Base-by-base conservation (phyloP, 2,113 vertebrate genomes). In the Callopanchax toddi region DNA sequence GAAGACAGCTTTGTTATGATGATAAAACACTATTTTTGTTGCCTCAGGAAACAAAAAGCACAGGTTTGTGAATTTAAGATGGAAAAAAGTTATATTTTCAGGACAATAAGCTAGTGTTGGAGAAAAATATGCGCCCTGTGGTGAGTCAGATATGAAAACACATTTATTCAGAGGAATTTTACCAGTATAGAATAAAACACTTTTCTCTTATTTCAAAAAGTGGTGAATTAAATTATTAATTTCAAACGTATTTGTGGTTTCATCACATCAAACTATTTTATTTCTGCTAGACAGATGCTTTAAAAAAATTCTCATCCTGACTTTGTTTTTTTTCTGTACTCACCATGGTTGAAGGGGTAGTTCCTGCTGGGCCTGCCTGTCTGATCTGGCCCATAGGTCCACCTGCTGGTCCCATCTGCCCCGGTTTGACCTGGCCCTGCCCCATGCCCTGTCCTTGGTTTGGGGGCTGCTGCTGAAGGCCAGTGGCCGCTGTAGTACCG, bases 321-420 rank as follows among this genome's bases (percentile, higher is more conserved):
- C 10, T 29, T 32, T 32, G 11, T 37, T 2, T 3, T 18, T 53
- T 53, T 9, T 46, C 9, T 57, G 6, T 50, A 78, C 95, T 94
- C 80, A 96, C 95, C 63, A 65, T 90, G 2, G 90, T 85, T 3
- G 87, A 58, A 53, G 89, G 75, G 37, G 89, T 70, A n/a, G 69
- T 67, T 76, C 89, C 87, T 44, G 76, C 12, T 1, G 74, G 84
- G 72, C 89, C 84, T 1, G 78, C 66, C 67, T 86, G 89, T 23
- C 89, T 87, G 32, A 73, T 48, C 42, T 86, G 89, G 3, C 89
- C 89, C 82, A 86, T 86, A 3, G 87, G 70, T 64, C 87, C 87
- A 37, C 81, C 71, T 15, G 77, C 70, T 46, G 84, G 84, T 60
- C 89, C 80, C 69, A 89, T 74, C 53, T 90, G 90, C 4, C 90